phyloP scores from a whole-genome alignment of 2,888 invertebrate genomes.

The Synanthedon vespiformis region DNA sequence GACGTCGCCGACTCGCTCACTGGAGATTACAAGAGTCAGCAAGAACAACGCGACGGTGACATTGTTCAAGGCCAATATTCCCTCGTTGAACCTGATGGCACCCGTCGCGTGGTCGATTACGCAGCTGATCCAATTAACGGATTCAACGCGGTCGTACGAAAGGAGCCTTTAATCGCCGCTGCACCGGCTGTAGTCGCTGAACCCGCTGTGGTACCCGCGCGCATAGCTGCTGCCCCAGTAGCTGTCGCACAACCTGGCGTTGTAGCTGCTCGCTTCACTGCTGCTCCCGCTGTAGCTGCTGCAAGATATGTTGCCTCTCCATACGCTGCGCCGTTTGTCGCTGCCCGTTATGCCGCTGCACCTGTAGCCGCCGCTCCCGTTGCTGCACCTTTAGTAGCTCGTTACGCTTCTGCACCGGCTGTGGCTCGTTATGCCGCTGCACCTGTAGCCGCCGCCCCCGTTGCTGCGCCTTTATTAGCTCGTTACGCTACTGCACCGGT shows the following conservation, averaged over 20 bases:
- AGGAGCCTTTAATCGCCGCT: conserved; percentile 42
- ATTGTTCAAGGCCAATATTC: conserved; percentile 61
- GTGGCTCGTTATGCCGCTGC: conserved; percentile 11
- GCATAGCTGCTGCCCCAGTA: conserved; percentile 26
- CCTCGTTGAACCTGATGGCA: conserved; percentile 52
- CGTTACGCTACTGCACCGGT: conserved; percentile 7
- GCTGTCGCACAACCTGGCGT: conserved; percentile 14
- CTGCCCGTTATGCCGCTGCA: conserved; percentile 21
- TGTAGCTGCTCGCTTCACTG: conserved; percentile 14
- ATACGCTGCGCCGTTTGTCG: conserved; percentile 12
- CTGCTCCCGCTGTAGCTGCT: conserved; percentile 29
- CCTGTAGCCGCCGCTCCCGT: conserved; percentile 23
- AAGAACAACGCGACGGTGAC: conserved; percentile 67
- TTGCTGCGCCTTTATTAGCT: conserved; percentile 3
- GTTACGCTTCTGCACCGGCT: conserved; percentile 10
- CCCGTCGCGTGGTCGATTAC: conserved; percentile 51
- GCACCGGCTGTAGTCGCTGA: conserved; percentile 47
- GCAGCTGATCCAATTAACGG: conserved; percentile 51
- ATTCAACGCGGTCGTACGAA: conserved; percentile 55
- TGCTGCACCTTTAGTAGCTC: conserved; percentile 12
- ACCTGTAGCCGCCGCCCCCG: conserved; percentile 5
- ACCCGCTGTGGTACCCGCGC: conserved; percentile 29
- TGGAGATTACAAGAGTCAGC: conserved; percentile 58
- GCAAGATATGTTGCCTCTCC: conserved; percentile 21
- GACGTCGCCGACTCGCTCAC: conserved; percentile 54